phyloP scores from a whole-genome alignment of 2,797 vertebrate species.

The Agapornis canus region DNA sequence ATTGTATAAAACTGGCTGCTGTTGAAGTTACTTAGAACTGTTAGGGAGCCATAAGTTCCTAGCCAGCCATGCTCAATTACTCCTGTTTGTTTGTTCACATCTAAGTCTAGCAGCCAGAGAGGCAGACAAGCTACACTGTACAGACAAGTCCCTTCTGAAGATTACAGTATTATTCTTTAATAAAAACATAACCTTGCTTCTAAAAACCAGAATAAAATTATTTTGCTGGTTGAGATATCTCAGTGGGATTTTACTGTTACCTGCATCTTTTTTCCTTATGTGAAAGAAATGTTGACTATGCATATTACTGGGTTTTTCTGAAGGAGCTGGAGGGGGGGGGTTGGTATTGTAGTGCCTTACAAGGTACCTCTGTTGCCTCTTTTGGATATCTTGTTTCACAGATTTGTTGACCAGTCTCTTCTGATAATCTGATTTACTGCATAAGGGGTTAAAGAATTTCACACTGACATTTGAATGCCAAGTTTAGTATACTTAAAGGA shows the following conservation, averaged over 20 bases:
- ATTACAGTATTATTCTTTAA: not conserved
- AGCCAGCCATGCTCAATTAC: not conserved
- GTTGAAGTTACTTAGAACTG: not conserved
- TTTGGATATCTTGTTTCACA: not conserved
- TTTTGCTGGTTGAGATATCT: not conserved
- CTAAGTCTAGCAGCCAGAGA: not conserved
- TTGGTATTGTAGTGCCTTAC: not conserved
- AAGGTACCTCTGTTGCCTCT: not conserved
- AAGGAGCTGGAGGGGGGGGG: not conserved
- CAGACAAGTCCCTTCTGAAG: not conserved
- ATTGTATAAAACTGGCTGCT: not conserved
- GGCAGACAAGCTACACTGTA: not conserved
- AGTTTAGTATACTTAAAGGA: not conserved
- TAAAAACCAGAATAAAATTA: not conserved
- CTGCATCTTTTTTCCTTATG: not conserved
- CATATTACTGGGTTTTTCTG: not conserved
- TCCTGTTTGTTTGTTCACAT: not conserved
- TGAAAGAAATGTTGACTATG: not conserved
- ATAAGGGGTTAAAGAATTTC: constrained; percentile 15
- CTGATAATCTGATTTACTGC: constrained; percentile 3
- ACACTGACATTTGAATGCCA: not conserved
- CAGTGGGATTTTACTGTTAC: not conserved
- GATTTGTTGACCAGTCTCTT: constrained; percentile 6
- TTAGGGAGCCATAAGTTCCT: not conserved
- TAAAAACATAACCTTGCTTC: not conserved